Evolutionary conservation across 2,888 invertebrate species (phyloP), one percentile per base, ranked within the genome.

Genomic region (Drosophila conformis): DNA sequence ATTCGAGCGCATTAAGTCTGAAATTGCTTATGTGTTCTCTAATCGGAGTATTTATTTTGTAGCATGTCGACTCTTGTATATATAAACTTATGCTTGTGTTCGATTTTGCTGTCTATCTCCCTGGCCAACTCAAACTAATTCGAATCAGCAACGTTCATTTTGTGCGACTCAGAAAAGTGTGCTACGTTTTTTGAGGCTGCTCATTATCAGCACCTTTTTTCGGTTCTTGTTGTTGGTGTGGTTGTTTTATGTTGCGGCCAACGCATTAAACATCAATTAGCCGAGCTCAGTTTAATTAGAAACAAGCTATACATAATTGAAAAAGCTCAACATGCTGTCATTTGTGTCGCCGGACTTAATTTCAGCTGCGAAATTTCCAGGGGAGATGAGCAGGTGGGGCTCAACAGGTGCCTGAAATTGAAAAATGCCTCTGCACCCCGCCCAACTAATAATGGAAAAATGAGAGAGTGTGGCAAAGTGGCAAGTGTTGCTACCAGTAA

Each of bases 401-500:
- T 67, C 83, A 84, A 84, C 83, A 84, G 83, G 83, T 84, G 82
- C 21, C 38, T 69, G 57, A 86, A 83, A 83, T 86, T 86, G 78
- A 86, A 83, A 83, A 83, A 73, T 67, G 58, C 52, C 78, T n/a
- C 31, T 56, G 36, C 10, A 27, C 15, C 35, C 33, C 35, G 38
- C 29, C 13, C 31, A 52, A 36, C 21, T 11, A 60, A 51, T 49
- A 31, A 57, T 8, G 52, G 10, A 10, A 36, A 60, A 48, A 58
- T 33, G 58, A 42, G 25, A 73, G 29, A 29, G 63, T 58, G 75
- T 69, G 74, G 77, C 73, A 70, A 80, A 71, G 69, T 80, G 73
- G 67, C 73, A 74, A 82, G 78, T 80, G 79, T 78, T 81, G 70
- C 78, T 48, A 76, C 56, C 76, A 75, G 64, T 31, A 72, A 52